phyloP scores from a whole-genome alignment of 1,140 invertebrate species.

The Zaprionus kolodkinae region DNA sequence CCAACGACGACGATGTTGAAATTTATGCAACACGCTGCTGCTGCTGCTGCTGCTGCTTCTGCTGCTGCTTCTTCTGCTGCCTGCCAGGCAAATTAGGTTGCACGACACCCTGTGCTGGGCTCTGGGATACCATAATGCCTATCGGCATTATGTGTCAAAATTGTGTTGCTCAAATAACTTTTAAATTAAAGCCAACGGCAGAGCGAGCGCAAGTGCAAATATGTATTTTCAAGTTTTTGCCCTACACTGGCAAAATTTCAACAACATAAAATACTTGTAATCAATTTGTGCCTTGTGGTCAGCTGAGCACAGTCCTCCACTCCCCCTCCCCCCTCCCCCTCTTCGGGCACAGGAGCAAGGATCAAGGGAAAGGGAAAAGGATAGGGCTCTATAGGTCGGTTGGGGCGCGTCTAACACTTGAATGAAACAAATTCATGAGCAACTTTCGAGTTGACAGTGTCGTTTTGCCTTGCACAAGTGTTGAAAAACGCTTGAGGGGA shows the following conservation, averaged over 20 bases:
- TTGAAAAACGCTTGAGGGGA: conserved; percentile 1
- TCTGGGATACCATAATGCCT: conserved; percentile 47
- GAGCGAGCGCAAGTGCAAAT: conserved; percentile 11
- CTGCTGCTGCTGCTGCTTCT: conserved; percentile 6
- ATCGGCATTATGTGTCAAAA: conserved; percentile 71
- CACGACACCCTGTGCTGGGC: conserved; percentile 15
- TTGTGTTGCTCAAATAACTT: conserved; percentile 82
- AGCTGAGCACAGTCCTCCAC: conserved; percentile 32
- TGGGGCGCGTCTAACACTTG: conserved; percentile 35
- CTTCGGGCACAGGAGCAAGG: too few relatives aligned
- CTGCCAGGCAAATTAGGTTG: conserved; percentile 70
- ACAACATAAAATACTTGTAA: conserved; percentile 70
- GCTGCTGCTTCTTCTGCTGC: not conserved
- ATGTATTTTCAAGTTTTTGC: conserved; percentile 52
- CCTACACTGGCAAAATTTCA: conserved; percentile 40
- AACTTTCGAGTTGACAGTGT: conserved; percentile 48
- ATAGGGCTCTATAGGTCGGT: not conserved
- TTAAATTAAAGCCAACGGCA: conserved; percentile 76
- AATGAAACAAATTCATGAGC: conserved; percentile 55
- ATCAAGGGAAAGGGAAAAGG: not conserved
- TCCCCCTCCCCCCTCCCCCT: not conserved
- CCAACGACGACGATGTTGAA: conserved; percentile 12
- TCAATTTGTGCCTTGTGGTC: conserved; percentile 78
- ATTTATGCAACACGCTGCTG: conserved; percentile 60
- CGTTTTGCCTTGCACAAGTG: conserved; percentile 32